These are phyloP conservation scores for Carcinoscorpius rotundicauda DNA, from an alignment of 1,140 invertebrate genomes.

Conservation along the genomic window DNA sequence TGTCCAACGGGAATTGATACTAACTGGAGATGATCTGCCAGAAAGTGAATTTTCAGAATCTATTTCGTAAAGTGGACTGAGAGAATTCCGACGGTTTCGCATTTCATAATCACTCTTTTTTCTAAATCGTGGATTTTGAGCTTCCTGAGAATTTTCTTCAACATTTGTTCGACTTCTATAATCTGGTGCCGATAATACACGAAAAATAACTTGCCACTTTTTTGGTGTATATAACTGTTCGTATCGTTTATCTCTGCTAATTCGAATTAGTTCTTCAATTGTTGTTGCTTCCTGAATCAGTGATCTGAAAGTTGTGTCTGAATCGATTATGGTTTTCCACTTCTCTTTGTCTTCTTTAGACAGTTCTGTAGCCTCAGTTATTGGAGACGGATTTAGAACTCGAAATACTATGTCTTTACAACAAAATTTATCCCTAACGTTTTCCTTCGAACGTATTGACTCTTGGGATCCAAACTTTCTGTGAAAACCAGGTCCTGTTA, in stretches of 20 bases:
- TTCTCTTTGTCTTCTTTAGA: conserved; percentile 56
- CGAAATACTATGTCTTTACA: conserved; percentile 42
- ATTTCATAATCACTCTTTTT: conserved; percentile 29
- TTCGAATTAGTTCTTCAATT: conserved; percentile 70
- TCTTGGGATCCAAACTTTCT: too few species aligned
- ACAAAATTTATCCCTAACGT: too few species aligned
- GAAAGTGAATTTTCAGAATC: conserved; percentile 72
- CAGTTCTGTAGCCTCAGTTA: conserved; percentile 31
- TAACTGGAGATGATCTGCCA: conserved; percentile 55
- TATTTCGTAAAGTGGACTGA: conserved; percentile 49
- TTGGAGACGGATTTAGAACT: conserved; percentile 56
- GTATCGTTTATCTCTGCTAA: conserved; percentile 58
- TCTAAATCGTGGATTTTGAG: conserved; percentile 35
- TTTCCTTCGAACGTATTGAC: too few species aligned
- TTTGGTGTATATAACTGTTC: conserved; percentile 54
- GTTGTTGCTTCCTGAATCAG: conserved; percentile 67
- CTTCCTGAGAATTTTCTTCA: conserved; percentile 30
- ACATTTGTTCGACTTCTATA: conserved; percentile 28
- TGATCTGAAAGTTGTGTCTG: conserved; percentile 66
- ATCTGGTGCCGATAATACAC: conserved; percentile 60
- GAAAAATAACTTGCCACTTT: conserved; percentile 86
- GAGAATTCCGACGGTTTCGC: conserved; percentile 59
- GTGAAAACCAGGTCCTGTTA: conserved; percentile 1
- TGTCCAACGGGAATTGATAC: conserved; percentile 35
- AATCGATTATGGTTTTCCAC: conserved; percentile 80